Percentiles rank a stretch among this genome's conserved stretches.
These are phyloP conservation scores for Oxystoma pomonae DNA, from an alignment of 2,888 invertebrate genomes.

Conservation along the genomic window DNA sequence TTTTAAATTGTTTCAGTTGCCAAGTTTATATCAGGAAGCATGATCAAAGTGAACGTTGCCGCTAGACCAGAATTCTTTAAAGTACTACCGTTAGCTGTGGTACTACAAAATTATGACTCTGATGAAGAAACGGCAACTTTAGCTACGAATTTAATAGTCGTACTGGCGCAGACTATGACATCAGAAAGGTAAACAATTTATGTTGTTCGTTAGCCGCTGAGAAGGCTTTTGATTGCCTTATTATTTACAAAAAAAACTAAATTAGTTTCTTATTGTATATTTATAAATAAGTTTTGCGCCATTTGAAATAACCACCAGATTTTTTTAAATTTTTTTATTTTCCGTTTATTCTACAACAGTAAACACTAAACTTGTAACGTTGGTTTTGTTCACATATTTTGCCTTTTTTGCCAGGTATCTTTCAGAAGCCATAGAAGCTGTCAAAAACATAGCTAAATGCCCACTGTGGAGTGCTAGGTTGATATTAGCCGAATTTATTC, in stretches of 20 bases:
- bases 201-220: no score
- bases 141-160: slow-evolving; percentile 63
- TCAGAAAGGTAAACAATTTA: slow-evolving; percentile 46
- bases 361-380: no score
- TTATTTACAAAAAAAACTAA: no score
- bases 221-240: no score
- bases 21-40: slow-evolving; percentile 40
- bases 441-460: slow-evolving; percentile 46
- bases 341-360: no score
- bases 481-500: slow-evolving; percentile 63
- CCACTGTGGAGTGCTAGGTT: slow-evolving; percentile 68
- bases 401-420: no score
- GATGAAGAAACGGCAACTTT: slow-evolving; percentile 71
- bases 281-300: no score
- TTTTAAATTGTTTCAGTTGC: slow-evolving; percentile 34
- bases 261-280: no score
- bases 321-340: no score
- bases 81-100: slow-evolving; percentile 62
- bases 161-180: slow-evolving; percentile 63
- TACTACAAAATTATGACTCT: slow-evolving; percentile 70
- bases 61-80: slow-evolving; percentile 56
- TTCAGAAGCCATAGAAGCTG: slow-evolving; percentile 54
- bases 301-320: no score
- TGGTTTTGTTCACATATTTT: no score
- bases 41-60: slow-evolving; percentile 38